Evolutionary conservation across 2,888 invertebrate genomes (phyloP).

Genomic region (Morpho deidamia): DNA sequence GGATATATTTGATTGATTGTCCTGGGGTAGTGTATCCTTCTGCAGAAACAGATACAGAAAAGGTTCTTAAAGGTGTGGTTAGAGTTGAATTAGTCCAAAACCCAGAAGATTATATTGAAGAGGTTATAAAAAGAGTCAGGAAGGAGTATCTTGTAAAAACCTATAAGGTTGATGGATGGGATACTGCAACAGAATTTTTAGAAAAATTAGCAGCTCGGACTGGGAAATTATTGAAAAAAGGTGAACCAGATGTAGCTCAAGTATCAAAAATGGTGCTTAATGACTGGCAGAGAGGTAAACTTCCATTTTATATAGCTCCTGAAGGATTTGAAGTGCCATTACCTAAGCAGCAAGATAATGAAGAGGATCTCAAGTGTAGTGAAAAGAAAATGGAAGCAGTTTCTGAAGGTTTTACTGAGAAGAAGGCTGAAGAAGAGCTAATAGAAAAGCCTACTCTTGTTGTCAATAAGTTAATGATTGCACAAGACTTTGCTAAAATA

Average conservation of each 20-base stretch:
- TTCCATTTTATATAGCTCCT: constrained; percentile 96
- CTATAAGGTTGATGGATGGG: constrained; percentile 92
- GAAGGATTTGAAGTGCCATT: constrained; percentile 87
- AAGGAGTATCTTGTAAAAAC: constrained; percentile 93
- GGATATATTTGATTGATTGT: constrained; percentile 98
- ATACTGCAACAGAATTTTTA: constrained; percentile 90
- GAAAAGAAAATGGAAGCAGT: constrained; percentile 42
- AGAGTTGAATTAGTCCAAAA: constrained; percentile 95
- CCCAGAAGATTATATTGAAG: constrained; percentile 96
- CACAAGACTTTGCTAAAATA: constrained; percentile 91
- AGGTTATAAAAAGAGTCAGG: constrained; percentile 91
- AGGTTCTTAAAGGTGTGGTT: constrained; percentile 98
- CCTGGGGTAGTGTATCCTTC: constrained; percentile 99
- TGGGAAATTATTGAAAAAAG: constrained; percentile 96
- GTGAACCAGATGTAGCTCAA: constrained; percentile 95
- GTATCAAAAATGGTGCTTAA: constrained; percentile 97
- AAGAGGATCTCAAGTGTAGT: constrained; percentile 28
- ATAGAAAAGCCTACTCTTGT: constrained; percentile 49
- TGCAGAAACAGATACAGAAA: constrained; percentile 95
- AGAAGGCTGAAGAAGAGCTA: constrained; percentile 35
- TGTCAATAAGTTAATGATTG: constrained; percentile 72
- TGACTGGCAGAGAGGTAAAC: constrained; percentile 98
- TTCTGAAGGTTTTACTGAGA: constrained; percentile 42
- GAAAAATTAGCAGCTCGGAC: constrained; percentile 91
- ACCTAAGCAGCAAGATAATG: constrained; percentile 52